phyloP scores from a whole-genome alignment of 2,888 invertebrate species.

The Drosophila kuntzei region DNA sequence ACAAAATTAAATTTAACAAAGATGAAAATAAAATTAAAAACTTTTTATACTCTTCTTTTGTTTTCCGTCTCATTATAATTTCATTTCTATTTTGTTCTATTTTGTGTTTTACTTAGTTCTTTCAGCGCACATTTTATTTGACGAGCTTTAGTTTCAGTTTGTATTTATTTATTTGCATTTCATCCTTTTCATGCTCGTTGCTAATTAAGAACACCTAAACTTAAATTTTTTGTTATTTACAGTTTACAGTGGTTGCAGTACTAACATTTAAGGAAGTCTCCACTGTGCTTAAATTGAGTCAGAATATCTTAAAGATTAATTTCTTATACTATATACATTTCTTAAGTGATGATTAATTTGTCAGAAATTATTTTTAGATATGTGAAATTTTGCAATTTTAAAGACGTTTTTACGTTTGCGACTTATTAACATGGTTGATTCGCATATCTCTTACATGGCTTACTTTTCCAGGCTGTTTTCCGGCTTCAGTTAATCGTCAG shows the following conservation, averaged over 20 bases:
- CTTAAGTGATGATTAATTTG: too few species aligned
- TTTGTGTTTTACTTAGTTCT: constrained; percentile 27
- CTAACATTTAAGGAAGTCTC: not conserved
- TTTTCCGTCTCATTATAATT: constrained; percentile 26
- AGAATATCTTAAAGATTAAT: not conserved
- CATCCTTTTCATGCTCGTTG: constrained; percentile 44
- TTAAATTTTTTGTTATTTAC: constrained; percentile 10
- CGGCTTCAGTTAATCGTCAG: constrained; percentile 51
- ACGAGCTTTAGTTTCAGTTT: constrained; percentile 37
- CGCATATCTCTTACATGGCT: not conserved
- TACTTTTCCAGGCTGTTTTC: constrained; percentile 17
- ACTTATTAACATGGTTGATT: constrained; percentile 1
- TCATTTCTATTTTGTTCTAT: not conserved
- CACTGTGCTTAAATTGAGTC: not conserved
- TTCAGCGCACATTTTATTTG: constrained; percentile 54
- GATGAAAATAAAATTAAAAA: constrained; percentile 42
- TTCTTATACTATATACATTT: too few species aligned
- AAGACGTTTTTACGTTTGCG: not conserved
- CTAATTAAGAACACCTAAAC: constrained; percentile 60
- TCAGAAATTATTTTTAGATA: too few species aligned
- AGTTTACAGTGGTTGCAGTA: constrained; percentile 8
- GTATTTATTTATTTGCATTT: constrained; percentile 32
- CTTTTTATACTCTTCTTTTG: constrained; percentile 33
- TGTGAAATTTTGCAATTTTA: not conserved
- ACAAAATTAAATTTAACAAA: constrained; percentile 43